Evolutionary conservation across 2,797 vertebrate species (phyloP).

Genomic region (Thamnophis elegans): DNA sequence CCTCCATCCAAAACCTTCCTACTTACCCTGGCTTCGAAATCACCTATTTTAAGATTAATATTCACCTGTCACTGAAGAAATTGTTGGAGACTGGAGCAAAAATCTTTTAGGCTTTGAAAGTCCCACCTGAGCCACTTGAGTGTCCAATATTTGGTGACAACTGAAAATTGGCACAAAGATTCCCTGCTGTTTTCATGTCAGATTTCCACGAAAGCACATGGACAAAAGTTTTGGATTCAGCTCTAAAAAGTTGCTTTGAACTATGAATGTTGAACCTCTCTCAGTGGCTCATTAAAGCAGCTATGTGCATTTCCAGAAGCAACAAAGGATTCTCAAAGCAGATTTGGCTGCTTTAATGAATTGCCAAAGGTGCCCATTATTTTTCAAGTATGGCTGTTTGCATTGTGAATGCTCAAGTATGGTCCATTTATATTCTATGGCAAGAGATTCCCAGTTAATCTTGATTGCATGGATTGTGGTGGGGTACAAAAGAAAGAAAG

Average conservation of each 20-base stretch:
- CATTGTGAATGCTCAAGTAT: neutral
- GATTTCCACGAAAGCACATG: neutral
- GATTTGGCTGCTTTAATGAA: neutral
- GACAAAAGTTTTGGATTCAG: neutral
- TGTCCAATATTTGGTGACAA: neutral
- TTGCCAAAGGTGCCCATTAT: neutral
- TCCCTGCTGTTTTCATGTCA: neutral
- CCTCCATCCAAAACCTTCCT: neutral
- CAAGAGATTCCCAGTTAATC: neutral
- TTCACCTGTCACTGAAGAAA: neutral
- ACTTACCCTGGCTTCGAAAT: neutral
- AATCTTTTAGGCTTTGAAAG: neutral
- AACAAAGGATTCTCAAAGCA: neutral
- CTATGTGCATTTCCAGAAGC: neutral
- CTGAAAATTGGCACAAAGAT: neutral
- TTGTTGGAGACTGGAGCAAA: neutral
- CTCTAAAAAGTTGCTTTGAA: neutral
- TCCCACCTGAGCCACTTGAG: neutral
- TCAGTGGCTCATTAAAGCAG: neutral
- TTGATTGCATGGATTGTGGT: neutral
- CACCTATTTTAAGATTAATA: neutral
- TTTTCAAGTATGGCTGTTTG: neutral
- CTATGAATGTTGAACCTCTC: neutral
- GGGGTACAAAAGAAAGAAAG: neutral
- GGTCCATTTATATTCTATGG: neutral